Percentiles rank a stretch among this genome's conserved stretches.
Evolutionary conservation across 2,113 vertebrate species (phyloP).

Genomic region (Stegastes partitus): DNA sequence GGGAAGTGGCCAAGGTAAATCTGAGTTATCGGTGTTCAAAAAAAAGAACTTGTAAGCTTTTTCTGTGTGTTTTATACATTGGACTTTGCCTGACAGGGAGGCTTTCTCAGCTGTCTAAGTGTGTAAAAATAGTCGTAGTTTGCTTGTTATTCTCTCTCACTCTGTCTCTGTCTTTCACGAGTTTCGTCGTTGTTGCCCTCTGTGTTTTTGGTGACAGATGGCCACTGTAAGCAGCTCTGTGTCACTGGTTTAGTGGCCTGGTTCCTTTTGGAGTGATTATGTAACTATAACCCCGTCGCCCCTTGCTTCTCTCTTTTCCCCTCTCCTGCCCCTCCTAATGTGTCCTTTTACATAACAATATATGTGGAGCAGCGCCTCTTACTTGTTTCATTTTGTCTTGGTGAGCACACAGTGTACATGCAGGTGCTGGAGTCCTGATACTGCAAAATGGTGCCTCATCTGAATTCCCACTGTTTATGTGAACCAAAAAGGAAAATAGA

Average conservation of each 20-base stretch:
- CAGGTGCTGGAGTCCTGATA: not conserved
- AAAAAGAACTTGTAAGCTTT: too few relatives aligned
- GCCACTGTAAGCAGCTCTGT: constrained; percentile 66
- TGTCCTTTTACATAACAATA: constrained; percentile 72
- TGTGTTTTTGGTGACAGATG: constrained; percentile 73
- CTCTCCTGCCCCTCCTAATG: constrained; percentile 36
- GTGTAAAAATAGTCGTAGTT: not conserved
- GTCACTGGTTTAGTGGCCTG: constrained; percentile 77
- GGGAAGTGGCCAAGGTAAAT: not conserved
- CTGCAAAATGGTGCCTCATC: not conserved
- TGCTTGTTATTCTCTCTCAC: constrained; percentile 23
- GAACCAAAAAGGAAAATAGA: constrained; percentile 10
- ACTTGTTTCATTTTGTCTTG: constrained; percentile 1
- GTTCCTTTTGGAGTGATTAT: constrained; percentile 75
- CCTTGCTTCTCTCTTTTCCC: constrained; percentile 28
- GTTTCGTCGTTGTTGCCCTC: constrained; percentile 18
- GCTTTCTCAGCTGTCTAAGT: not conserved
- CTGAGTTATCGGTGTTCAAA: not conserved
- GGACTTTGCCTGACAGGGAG: constrained; percentile 16
- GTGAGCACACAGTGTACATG: constrained; percentile 11
- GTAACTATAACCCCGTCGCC: constrained; percentile 66
- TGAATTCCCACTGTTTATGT: constrained; percentile 16
- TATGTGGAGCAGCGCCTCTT: constrained; percentile 35
- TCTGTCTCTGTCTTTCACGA: not conserved
- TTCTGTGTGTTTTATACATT: not conserved